A percentile compares a stretch with the other conserved stretches of the same genome.
These are phyloP conservation scores for Equus quagga DNA, from an alignment of 2,113 vertebrate species.

Conservation along the genomic window DNA sequence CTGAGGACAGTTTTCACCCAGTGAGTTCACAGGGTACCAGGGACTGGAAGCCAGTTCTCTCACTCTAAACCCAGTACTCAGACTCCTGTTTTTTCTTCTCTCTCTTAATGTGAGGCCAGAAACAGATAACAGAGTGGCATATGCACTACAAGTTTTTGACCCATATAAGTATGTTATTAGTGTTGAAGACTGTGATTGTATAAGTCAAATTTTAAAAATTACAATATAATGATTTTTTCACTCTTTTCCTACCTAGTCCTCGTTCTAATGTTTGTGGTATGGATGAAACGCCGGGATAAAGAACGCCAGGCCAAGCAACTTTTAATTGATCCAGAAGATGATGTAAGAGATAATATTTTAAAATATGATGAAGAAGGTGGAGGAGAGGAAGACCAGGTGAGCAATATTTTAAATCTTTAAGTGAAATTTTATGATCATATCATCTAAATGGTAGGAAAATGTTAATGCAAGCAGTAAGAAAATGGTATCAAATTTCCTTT, in stretches of 20 bases:
- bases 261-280: slow-evolving; percentile 97
- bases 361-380: slow-evolving; percentile 99
- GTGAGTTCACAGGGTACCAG: neutral
- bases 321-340: slow-evolving; percentile 97
- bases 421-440: neutral
- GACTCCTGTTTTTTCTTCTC: neutral
- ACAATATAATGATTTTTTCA: neutral
- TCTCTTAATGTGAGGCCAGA: neutral
- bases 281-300: slow-evolving; percentile 98
- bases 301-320: slow-evolving; percentile 98
- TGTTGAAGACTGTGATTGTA: neutral
- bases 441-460: neutral
- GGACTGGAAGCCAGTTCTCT: neutral
- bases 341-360: slow-evolving; percentile 97
- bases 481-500: neutral
- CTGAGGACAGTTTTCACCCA: neutral
- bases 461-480: neutral
- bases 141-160: neutral
- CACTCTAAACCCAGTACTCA: accelerated
- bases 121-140: neutral
- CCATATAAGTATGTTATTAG: neutral
- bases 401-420: slow-evolving; percentile 16
- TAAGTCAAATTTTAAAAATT: neutral
- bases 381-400: slow-evolving; percentile 99
- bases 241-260: slow-evolving; percentile 88